Evolutionary conservation across 2,113 vertebrate genomes (phyloP), one percentile per base, ranked within the genome.

Genomic region (Labeo catla): DNA sequence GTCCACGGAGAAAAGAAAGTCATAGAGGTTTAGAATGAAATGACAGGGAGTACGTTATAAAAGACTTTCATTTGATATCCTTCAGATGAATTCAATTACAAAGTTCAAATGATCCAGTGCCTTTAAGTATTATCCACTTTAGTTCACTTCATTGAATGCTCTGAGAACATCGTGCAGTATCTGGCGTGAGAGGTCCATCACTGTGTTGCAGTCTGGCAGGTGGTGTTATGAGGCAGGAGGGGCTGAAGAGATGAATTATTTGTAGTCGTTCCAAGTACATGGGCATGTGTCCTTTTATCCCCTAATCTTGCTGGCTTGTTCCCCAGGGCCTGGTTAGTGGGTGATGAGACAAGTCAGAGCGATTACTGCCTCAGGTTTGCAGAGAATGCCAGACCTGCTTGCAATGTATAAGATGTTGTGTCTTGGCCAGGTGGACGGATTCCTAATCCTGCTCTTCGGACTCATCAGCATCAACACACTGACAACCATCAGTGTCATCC

Each of bases 391-490:
- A 83, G 80, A 78, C 66, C 15, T 63, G n/a, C 59, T 57, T 65
- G 73, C 12, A 82, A n/a, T 86, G 77, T 77, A 34, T 81, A 72
- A 81, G 74, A 88, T 61, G 47, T 63, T 84, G 66, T 84, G 47
- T 87, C 13, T 85, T 70, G 82, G 87, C 86, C 89, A 91, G 92
- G 90, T 92, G 90, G 90, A 91, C 52, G 90, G 89, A 65, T 93
- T 93, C 88, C 88, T 94, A 84, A 91, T 91, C 73, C 83, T 92
- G 59, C 87, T 93, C 85, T 94, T 93, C 78, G 88, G 90, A 54
- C 87, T 93, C 85, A 88, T 92, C 88, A 93, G 89, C 72, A 93
- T 93, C 88, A 92, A 90, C 87, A 93, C 90, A n/a, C 90, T 93
- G 91, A 92, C 91, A 45, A 90, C 88, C 84, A 91, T 93, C 89